A percentile compares a stretch with the other conserved stretches of the same genome.
Conservation (phyloP, 2,888 invertebrate genomes). For the Parnassius mnemosyne region DNA sequence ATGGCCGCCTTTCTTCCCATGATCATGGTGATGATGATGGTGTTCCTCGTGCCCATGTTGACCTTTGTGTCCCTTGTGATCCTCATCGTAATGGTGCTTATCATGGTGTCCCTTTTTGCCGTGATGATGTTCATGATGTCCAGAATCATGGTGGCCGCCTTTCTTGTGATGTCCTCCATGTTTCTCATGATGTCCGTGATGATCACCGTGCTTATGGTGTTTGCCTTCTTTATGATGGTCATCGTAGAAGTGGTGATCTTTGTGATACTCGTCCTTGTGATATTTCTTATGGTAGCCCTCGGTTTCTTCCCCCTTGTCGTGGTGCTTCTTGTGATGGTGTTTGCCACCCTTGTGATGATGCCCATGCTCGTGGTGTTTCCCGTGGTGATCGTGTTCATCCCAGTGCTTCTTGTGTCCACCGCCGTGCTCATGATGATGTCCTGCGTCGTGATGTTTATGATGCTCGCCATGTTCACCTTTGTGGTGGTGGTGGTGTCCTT, state of each 20-base stretch:
- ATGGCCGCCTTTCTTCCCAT: conserved; percentile 89
- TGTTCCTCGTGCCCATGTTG: conserved; percentile 89
- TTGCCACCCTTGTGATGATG: conserved; percentile 90
- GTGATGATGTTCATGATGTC: conserved; percentile 87
- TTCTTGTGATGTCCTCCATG: conserved; percentile 90
- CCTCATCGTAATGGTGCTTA: conserved; percentile 90
- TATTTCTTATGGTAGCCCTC: conserved; percentile 92
- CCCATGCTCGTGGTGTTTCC: conserved; percentile 87
- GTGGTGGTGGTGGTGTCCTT: conserved; percentile 87
- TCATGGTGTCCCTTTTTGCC: conserved; percentile 91
- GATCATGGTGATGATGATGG: conserved; percentile 86
- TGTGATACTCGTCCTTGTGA: conserved; percentile 92
- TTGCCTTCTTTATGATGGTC: conserved; percentile 92
- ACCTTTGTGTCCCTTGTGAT: conserved; percentile 89
- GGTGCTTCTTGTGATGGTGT: conserved; percentile 89
- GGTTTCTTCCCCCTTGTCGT: conserved; percentile 91
- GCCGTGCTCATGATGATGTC: conserved; percentile 87
- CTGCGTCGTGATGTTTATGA: conserved; percentile 87
- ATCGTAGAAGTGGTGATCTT: conserved; percentile 93
- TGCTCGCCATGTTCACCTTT: conserved; percentile 89
- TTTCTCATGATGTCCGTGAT: conserved; percentile 88
- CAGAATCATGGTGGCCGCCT: conserved; percentile 88
- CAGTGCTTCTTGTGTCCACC: conserved; percentile 90
- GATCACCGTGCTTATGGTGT: conserved; percentile 89
- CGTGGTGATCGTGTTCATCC: conserved; percentile 87